These are phyloP conservation scores for Sebastiscus albofasciatus DNA, from an alignment of 2,797 vertebrate species.

Conservation along the genomic window DNA sequence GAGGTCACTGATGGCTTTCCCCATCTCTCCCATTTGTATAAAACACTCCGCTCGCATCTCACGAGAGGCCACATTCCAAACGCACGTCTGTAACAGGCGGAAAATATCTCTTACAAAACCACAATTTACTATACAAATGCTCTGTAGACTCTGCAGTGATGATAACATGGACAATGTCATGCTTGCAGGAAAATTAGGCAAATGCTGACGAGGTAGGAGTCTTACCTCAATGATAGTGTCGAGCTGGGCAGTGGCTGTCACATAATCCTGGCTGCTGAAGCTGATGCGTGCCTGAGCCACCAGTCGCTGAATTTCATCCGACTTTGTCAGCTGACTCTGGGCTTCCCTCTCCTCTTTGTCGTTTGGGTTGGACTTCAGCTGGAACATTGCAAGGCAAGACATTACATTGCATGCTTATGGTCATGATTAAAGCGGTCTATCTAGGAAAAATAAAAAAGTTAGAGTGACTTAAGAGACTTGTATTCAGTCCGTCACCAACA, in stretches of 20 bases:
- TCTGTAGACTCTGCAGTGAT: neutral
- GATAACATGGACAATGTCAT: neutral
- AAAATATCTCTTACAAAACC: constrained; percentile 11
- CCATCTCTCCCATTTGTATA: constrained; percentile 91
- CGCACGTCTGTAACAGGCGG: constrained; percentile 86
- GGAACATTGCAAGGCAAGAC: constrained; percentile 31
- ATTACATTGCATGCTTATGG: neutral
- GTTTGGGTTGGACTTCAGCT: constrained; percentile 92
- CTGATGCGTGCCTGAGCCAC: constrained; percentile 83
- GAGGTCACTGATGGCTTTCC: constrained; percentile 95
- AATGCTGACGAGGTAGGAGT: neutral
- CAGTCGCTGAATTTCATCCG: constrained; percentile 92
- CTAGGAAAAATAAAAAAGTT: neutral
- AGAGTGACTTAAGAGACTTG: neutral
- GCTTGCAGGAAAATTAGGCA: neutral
- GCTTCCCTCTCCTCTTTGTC: constrained; percentile 91
- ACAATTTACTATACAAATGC: neutral
- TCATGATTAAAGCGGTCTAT: neutral
- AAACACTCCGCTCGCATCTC: constrained; percentile 96
- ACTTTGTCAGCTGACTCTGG: constrained; percentile 87
- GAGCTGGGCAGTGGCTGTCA: constrained; percentile 84
- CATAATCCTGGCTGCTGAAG: constrained; percentile 85
- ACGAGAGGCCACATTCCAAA: constrained; percentile 93
- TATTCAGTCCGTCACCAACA: neutral
- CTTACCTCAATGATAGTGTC: constrained; percentile 92